phyloP scores from a whole-genome alignment of 1,140 invertebrate species.

The Papilio aristodemus region DNA sequence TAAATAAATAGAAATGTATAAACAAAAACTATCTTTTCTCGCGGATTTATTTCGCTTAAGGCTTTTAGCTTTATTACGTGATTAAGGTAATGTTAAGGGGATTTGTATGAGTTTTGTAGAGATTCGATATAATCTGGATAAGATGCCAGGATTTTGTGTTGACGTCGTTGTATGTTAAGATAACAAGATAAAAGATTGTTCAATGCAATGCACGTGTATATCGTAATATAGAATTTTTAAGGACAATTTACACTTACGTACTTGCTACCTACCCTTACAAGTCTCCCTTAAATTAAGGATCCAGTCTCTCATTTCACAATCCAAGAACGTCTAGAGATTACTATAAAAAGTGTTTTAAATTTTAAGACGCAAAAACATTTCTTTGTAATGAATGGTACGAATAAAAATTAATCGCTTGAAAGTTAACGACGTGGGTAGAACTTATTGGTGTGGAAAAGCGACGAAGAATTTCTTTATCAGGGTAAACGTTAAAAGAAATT shows the following conservation, averaged over 20 bases:
- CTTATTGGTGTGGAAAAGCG: neutral
- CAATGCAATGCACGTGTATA: neutral
- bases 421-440: neutral
- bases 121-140: neutral
- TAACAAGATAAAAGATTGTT: too few relatives aligned
- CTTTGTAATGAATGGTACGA: neutral
- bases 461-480: neutral
- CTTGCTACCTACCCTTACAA: too few relatives aligned
- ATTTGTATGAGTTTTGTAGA: neutral
- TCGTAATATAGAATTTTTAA: too few relatives aligned
- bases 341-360: too few relatives aligned
- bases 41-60: neutral
- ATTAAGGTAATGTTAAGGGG: constrained; percentile 6
- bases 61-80: constrained; percentile 10
- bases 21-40: neutral
- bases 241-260: too few relatives aligned
- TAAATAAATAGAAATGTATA: too few relatives aligned
- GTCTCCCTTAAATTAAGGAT: too few relatives aligned
- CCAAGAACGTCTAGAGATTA: too few relatives aligned
- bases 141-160: neutral
- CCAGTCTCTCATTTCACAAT: too few relatives aligned
- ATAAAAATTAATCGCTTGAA: neutral
- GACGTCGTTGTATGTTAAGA: neutral
- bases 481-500: neutral
- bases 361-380: neutral